These are phyloP conservation scores for Eucidaris tribuloides DNA, from an alignment of 35 echinoderm and acorn worm species.

Conservation along the genomic window DNA sequence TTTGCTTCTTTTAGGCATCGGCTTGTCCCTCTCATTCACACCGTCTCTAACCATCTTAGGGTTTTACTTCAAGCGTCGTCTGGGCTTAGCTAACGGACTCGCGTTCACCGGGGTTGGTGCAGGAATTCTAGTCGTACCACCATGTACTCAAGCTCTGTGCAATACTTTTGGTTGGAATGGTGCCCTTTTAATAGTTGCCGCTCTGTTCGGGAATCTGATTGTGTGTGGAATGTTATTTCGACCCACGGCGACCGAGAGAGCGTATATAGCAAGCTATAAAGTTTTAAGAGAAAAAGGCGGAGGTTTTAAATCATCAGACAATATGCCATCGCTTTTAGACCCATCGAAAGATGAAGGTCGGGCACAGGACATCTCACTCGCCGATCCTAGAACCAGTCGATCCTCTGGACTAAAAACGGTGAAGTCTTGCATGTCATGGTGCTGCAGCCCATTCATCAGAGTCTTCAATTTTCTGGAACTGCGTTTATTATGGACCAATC, in stretches of 20 bases:
- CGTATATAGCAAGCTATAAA: neutral
- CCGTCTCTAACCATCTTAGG: neutral
- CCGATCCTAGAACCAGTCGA: too few relatives aligned
- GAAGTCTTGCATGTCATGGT: too few relatives aligned
- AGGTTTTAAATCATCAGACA: too few relatives aligned
- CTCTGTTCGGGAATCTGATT: neutral
- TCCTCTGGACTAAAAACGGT: too few relatives aligned
- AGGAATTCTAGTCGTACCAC: conserved; percentile 30
- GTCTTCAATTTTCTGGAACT: neutral
- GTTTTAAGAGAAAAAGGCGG: too few relatives aligned
- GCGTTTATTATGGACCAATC: conserved; percentile 21
- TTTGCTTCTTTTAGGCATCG: neutral
- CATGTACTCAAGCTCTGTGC: conserved; percentile 12
- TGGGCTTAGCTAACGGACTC: conserved; percentile 7
- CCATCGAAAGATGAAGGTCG: too few relatives aligned
- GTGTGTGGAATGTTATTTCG: conserved; percentile 8
- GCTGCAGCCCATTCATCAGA: too few relatives aligned
- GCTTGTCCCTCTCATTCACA: neutral
- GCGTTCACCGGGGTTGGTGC: conserved; percentile 20
- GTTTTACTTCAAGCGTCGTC: conserved; percentile 10
- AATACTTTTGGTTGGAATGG: conserved; percentile 32
- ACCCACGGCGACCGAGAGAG: neutral
- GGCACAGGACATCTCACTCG: too few relatives aligned
- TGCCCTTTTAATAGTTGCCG: neutral
- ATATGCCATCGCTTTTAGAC: too few relatives aligned